Evolutionary conservation across 2,888 invertebrate species (phyloP), one percentile per base, ranked within the genome.

Genomic region (Pandemis cinnamomeana): DNA sequence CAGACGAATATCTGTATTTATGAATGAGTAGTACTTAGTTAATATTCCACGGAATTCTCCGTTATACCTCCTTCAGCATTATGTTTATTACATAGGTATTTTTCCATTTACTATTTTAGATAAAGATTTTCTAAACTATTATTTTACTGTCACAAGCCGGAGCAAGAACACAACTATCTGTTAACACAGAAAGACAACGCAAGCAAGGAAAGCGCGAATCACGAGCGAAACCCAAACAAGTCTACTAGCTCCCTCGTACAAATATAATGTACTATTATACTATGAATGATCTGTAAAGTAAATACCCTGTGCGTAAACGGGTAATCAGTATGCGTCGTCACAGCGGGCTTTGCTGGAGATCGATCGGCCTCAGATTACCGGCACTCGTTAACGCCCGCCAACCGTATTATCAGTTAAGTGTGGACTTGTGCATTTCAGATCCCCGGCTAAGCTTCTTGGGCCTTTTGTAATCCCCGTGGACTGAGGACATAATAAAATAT

Each of bases 281-380:
- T 61, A 41, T 61, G 61, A 41, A 41, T 61, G 61, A 61, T 41
- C 61, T 61, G 61, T 61, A 61, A 58, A 61, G 41, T 61, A 61
- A 36, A 36, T 61, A 41, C 46, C 46, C 64, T 48, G 64, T 44
- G 66, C 42, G 46, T 68, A 20, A 15, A 15, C 61, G 20, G 13
- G 44, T 68, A 72, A 55, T 72, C 67, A 67, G 53, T 72, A 64
- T 68, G 72, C 68, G 68, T 68, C 44, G 55, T 63, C 72, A 48
- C 68, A 55, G 13, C 55, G 62, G 20, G 67, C 67, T 48, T 55
- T n/a, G 51, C 53, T 46, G 5, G 27, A 53, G 72, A 72, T 72
- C 61, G 72, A 72, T 67, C 61, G 27, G 61, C 64, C 61, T 62
- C 13, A 62, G 72, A 72, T 67, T 67, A 72, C 63, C 71, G 44